Evolutionary conservation across 2,113 vertebrate genomes (phyloP).

Genomic region (Aspidoscelis tigris): DNA sequence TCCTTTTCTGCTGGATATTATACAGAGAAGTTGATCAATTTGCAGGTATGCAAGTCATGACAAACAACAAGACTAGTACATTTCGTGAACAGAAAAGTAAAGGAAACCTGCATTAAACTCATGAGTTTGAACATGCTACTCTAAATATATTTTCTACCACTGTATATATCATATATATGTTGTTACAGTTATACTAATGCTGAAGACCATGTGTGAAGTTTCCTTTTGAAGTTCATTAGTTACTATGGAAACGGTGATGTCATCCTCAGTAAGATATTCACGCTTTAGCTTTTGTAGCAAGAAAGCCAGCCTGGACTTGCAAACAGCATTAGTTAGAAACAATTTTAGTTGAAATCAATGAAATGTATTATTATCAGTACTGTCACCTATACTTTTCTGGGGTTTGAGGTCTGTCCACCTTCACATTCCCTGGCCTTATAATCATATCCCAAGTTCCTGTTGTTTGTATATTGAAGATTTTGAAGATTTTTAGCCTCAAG

Average conservation of each 20-base stretch:
- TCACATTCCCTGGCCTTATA: background rate
- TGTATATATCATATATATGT: slow-evolving; percentile 48
- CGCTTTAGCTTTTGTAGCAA: background rate
- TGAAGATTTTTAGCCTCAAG: background rate
- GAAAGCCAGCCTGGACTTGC: background rate
- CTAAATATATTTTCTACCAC: slow-evolving; percentile 36
- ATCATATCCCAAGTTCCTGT: background rate
- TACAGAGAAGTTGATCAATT: too few species aligned
- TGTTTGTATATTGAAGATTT: background rate
- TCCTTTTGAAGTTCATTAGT: slow-evolving; percentile 41
- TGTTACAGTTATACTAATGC: slow-evolving; percentile 54
- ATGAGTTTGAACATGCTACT: too few species aligned
- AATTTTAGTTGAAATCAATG: background rate
- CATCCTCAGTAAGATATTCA: background rate
- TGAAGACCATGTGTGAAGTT: slow-evolving; percentile 34
- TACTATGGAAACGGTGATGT: slow-evolving; percentile 54
- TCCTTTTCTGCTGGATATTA: too few species aligned
- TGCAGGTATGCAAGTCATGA: too few species aligned
- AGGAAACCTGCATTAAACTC: too few species aligned
- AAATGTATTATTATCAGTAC: too few species aligned
- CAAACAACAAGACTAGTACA: too few species aligned
- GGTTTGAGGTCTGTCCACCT: too few species aligned
- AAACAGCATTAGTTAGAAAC: background rate
- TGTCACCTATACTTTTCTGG: too few species aligned
- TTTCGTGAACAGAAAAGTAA: too few species aligned